Evolutionary conservation across 2,113 vertebrate species (phyloP), one percentile per base, ranked within the genome.

Genomic region (Sakesphorus luctuosus): DNA sequence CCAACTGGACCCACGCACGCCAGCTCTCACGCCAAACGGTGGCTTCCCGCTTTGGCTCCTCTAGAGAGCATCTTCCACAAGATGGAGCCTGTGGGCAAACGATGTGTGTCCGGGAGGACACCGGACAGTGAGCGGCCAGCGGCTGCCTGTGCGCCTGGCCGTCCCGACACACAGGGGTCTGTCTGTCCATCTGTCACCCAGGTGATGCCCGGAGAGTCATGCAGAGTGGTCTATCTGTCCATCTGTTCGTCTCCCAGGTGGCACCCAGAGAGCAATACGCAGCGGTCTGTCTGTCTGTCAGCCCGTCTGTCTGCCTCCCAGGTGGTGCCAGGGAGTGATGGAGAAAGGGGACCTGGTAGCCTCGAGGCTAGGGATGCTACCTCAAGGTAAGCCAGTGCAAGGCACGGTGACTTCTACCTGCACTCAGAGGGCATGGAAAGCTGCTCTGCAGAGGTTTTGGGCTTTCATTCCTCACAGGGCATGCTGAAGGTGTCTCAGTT

Each of bases 21-120:
- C 3, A 2, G 23, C 6, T 67, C 63, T 73, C 35, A 26, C 2
- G 1, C 63, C 15, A 3, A 31, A 14, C 66, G 69, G 21, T 6
- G 23, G 5, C 29, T 58, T 36, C 79, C 38, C 55, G 3, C 66
- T 29, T 23, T 1, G 6, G 44, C 36, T 82, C 71, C 83, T 58
- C 16, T 0, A 20, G 93, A 74, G 86, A 84, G 35, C 88, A 44
- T 58, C 69, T 88, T 90, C 95, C 96, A 96, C 86, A 28, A 96
- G 96, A 77, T 94, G 95, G 94, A 95, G 95, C 96, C 61, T 92
- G 90, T 7, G 35, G 90, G 92, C 79, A 96, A 75, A 38, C 1
- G 26, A 94, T 56, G 90, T 0, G 43, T 5, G 3, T 25, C 63
- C 2, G 6, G 69, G 36, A 29, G 58, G 35, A 19, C 0, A 10